Base-by-base conservation (phyloP, 2,113 vertebrate species). In the Oreochromis niloticus region DNA sequence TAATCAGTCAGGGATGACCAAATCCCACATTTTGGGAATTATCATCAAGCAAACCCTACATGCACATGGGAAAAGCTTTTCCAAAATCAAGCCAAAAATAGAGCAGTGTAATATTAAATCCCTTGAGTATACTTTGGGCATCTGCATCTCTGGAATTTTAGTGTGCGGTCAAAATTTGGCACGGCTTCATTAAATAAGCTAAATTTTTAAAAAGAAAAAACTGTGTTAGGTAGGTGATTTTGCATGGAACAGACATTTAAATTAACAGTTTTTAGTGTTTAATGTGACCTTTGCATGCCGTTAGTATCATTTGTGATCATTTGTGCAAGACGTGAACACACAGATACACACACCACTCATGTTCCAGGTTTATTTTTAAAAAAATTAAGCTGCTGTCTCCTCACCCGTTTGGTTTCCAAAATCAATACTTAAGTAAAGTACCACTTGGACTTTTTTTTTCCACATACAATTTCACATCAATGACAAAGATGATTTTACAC, bases 381-480 rank as follows among this genome's bases (percentile, higher is more conserved):
- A 85, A 84, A 87, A 89, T 81, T 59, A 80, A 78, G 79, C 75
- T 73, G 59, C 73, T 22, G 2, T 90, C 66, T 86, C 22, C 22
- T 90, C 43, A 83, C 30, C 22, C 0, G 9, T 87, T 90, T 84
- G 85, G 88, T 83, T 85, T 84, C 8, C 10, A 87, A 81, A 83
- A 93, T 85, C 61, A 90, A 84, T 88, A 88, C 68, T 46, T 34
- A 22, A 68, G 63, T 91, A 61, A 84, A 93, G 94, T 93, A 93
- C 84, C 94, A 94, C 84, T 73, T 73, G 34, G 89, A 95, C 83
- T 88, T 83, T 43, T 90, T 75, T 91, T 80, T 80, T 84, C 57
- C 82, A 91, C 92, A 93, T 86, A 94, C 27, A 93, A 86, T 83
- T 93, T 90, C 89, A 95, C 93, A 95, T 94, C 83, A 91, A 92